Percentiles rank a stretch among this genome's conserved stretches.
These are phyloP conservation scores for Scaptomyza caliginosa DNA, from an alignment of 2,888 invertebrate species.

Conservation along the genomic window DNA sequence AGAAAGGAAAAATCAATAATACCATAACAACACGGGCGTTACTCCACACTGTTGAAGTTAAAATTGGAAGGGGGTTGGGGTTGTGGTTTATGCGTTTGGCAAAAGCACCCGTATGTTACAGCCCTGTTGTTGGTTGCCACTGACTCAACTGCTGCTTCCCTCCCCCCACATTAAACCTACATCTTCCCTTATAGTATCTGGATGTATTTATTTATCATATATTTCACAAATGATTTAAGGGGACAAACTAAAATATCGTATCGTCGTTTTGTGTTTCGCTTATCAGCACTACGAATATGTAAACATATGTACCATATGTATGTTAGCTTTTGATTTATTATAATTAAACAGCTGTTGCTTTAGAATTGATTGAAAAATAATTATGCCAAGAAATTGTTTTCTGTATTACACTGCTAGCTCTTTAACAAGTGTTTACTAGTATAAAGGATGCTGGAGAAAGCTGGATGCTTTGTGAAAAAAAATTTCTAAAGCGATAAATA, in stretches of 20 bases:
- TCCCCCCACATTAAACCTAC: conserved; percentile 7
- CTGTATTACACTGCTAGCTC: background rate
- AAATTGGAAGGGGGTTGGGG: background rate
- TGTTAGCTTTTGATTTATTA: conserved; percentile 15
- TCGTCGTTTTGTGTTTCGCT: conserved; percentile 13
- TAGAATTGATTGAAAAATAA: background rate
- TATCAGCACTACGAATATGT: conserved; percentile 33
- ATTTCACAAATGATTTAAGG: conserved; percentile 9
- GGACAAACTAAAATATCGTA: conserved; percentile 6
- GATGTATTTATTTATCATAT: conserved; percentile 5
- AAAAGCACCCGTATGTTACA: conserved; percentile 27
- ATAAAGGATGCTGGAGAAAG: no score
- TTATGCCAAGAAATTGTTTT: background rate
- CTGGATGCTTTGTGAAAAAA: no score
- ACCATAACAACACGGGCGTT: conserved; percentile 66
- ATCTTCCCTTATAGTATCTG: background rate
- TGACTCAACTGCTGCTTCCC: conserved; percentile 46
- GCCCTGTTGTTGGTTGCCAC: conserved; percentile 22
- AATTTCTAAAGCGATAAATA: no score
- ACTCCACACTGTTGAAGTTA: conserved; percentile 48
- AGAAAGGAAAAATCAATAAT: conserved; percentile 72
- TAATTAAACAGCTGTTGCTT: conserved; percentile 55
- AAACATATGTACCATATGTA: background rate
- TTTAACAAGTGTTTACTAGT: background rate
- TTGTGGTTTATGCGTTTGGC: conserved; percentile 9